Conservation (phyloP, 2,888 invertebrate genomes). For the Macaria notata region DNA sequence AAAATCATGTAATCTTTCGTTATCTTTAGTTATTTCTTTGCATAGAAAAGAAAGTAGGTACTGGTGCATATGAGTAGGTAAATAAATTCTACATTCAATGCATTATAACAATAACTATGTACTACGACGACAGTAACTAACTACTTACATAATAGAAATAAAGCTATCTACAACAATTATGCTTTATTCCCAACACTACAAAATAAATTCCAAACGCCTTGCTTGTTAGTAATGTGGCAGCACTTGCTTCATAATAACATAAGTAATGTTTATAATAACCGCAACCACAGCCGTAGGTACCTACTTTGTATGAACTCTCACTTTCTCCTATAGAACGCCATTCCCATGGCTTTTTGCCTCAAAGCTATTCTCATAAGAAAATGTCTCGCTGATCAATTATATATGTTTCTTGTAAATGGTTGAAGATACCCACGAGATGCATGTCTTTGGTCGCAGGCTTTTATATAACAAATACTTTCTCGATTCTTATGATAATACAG, state of each 20-base stretch:
- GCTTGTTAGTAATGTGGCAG: conserved; percentile 1
- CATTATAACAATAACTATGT: too few species aligned
- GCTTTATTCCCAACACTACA: too few species aligned
- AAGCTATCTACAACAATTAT: too few species aligned
- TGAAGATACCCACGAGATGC: conserved; percentile 16
- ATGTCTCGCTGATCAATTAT: conserved; percentile 23
- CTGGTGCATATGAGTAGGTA: too few species aligned
- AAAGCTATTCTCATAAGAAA: conserved; percentile 29
- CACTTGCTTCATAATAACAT: conserved; percentile 15
- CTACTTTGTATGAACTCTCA: conserved; percentile 29
- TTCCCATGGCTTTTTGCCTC: conserved; percentile 31
- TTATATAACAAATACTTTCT: conserved; percentile 10
- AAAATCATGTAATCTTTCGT: too few species aligned
- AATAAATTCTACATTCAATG: too few species aligned
- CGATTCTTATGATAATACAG: conserved; percentile 6
- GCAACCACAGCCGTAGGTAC: conserved; percentile 4
- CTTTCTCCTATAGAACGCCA: conserved; percentile 24
- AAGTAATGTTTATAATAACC: conserved; percentile 21
- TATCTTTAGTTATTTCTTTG: too few species aligned
- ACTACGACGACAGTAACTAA: too few species aligned
- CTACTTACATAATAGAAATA: too few species aligned
- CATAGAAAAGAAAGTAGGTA: too few species aligned
- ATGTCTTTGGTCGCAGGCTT: conserved; percentile 3
- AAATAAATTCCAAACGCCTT: too few species aligned
- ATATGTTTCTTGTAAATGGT: conserved; percentile 14